phyloP scores from a whole-genome alignment of 2,888 invertebrate species.

The Achlya flavicornis region DNA sequence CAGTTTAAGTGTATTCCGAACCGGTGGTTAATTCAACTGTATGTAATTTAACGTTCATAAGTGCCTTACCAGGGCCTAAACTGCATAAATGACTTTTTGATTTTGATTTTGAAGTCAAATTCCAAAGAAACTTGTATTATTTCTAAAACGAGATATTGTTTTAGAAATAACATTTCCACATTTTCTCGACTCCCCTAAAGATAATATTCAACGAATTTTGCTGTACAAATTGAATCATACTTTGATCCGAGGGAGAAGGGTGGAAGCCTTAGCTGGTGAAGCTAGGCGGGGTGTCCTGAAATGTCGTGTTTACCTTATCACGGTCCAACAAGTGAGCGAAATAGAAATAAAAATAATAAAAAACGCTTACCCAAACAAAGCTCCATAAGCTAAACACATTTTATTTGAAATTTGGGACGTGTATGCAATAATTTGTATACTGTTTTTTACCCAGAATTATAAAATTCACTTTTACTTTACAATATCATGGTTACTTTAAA shows the following conservation, averaged over 20 bases:
- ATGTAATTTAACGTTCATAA: too few species aligned
- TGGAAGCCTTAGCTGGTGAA: constrained; percentile 22
- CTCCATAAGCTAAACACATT: constrained; percentile 5
- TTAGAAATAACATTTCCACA: background rate
- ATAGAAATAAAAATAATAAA: constrained; percentile 35
- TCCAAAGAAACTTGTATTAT: background rate
- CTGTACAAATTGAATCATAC: constrained; percentile 41
- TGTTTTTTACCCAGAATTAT: too few species aligned
- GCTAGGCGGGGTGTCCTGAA: constrained; percentile 13
- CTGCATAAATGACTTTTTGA: too few species aligned
- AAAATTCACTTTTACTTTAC: too few species aligned
- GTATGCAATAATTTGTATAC: background rate
- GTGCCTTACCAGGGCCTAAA: too few species aligned
- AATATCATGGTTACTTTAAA: too few species aligned
- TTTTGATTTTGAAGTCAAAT: too few species aligned
- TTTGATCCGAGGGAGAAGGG: constrained; percentile 41
- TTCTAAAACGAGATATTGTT: background rate
- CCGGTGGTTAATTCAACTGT: too few species aligned
- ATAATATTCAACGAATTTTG: constrained; percentile 22
- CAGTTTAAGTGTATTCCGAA: too few species aligned
- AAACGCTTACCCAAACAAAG: constrained; percentile 15
- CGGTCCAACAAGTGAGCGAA: constrained; percentile 14
- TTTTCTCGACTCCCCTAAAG: constrained; percentile 20
- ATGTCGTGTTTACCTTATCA: constrained; percentile 30
- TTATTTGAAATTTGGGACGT: background rate